Base-by-base conservation (phyloP, 2,797 vertebrate species). In the Rhodeus uyekii region DNA sequence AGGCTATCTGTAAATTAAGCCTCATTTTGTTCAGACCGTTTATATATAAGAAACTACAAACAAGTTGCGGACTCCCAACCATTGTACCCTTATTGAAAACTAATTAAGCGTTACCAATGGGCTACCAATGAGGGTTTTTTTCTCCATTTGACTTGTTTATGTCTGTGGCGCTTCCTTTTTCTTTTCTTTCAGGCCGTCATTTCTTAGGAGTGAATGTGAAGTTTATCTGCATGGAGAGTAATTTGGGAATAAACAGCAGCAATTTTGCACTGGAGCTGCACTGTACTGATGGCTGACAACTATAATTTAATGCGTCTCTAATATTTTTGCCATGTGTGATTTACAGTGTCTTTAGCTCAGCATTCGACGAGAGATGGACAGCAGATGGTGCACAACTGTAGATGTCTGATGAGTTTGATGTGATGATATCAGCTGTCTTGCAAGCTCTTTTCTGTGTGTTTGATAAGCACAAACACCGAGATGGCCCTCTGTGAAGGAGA, bases 241-340 rank as follows among this genome's bases (percentile, higher is more conserved):
- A 6, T 32, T 68, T 9, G 24, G 76, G 18, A 29, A 27, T 72
- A 42, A 61, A 63, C 53, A 72, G 19, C 3, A 8, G 7, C 18
- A 29, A n/a, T 61, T 42, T 86, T 74, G n/a, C 61, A 2, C 10
- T 64, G 82, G 81, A 55, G 48, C 75, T 82, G 87, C 83, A 86
- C 80, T 82, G 79, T 82, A 81, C 36, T 74, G 46, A 73, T 19
- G 32, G 50, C 48, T 55, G 60, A 44, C 67, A 63, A n/a, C 48
- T 82, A 64, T 86, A 53, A 86, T 88, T 80, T 89, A 86, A 75
- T 63, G 5, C 53, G 74, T 79, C 71, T 38, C 27, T 84, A 83
- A 76, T 80, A 91, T 85, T 82, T 88, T 87, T 88, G 81, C 80
- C 16, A 2, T 84, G 67, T 48, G 44, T 89, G 88, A 91, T 87